Percentiles rank a stretch among this genome's conserved stretches.
These are phyloP conservation scores for Lucilia sericata DNA, from an alignment of 1,140 invertebrate species.

Conservation along the genomic window DNA sequence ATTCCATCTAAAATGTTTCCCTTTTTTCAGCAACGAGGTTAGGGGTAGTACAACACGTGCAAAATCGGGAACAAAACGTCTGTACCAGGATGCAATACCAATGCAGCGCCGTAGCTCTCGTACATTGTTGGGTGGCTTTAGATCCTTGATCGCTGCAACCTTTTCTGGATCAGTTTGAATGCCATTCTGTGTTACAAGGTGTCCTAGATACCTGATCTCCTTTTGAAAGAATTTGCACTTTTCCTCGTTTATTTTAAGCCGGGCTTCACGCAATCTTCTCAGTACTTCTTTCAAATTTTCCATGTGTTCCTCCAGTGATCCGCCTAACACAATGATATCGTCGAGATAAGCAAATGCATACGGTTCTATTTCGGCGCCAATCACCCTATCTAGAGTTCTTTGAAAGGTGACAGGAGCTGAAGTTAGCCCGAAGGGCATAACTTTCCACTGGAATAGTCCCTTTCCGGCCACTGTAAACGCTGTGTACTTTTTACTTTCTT, in stretches of 20 bases:
- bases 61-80: no score
- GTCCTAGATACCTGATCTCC: constrained; percentile 4
- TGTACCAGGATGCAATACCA: constrained; percentile 50
- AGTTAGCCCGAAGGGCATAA: not conserved
- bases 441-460: not conserved
- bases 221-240: constrained; percentile 32
- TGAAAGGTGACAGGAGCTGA: not conserved
- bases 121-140: constrained; percentile 26
- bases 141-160: constrained; percentile 19
- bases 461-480: not conserved
- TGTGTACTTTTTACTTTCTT: not conserved
- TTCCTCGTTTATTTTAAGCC: constrained; percentile 12
- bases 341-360: constrained; percentile 28
- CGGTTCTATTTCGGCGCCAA: not conserved
- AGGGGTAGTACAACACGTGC: no score
- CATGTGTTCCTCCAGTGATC: constrained; percentile 4
- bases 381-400: not conserved
- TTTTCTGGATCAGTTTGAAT: constrained; percentile 48
- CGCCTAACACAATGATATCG: constrained; percentile 45
- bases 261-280: not conserved
- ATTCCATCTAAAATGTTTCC: not conserved
- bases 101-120: no score
- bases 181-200: constrained; percentile 32
- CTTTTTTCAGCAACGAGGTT: not conserved
- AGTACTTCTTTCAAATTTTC: constrained; percentile 21